Evolutionary conservation across 2,888 invertebrate species (phyloP), one percentile per base, ranked within the genome.

Genomic region (Endotricha flammealis): DNA sequence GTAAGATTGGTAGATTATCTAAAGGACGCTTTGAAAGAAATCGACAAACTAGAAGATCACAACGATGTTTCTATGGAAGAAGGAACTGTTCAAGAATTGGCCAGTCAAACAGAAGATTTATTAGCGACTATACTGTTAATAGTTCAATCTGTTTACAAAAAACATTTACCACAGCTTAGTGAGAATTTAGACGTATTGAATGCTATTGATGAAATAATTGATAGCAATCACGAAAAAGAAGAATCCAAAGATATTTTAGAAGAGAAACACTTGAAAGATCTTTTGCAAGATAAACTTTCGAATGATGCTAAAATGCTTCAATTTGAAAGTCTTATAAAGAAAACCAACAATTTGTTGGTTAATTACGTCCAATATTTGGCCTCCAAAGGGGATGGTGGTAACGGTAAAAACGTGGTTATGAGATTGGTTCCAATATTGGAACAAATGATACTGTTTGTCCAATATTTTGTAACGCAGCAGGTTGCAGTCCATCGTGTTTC

Each of bases 391-490:
- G 52, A 64, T 39, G 36, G 57, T 0, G 62, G 57, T 1, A 64
- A 60, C 29, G 57, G 74, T 0, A 80, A 45, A 40, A 76, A 75
- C 44, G 69, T 77, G 3, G 57, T 89, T 4, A 71, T 79, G 59
- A 78, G 83, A 48, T 73, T 88, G 53, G 52, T 90, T 6, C 95
- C 96, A 0, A 78, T 97, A 14, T 72, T 98, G 36, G 91, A 94
- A 39, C 96, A 97, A 73, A 92, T 93, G 32, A 76, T 90, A 29
- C 67, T 92, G 11, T 83, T 96, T 30, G 90, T 91, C 1, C 93
- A 96, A 64, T 96, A 92, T 67, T 93, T 94, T 55, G 69, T 97
- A 3, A 91, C 92, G 1, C 93, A 95, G 51, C 92, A 93, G 64
- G 89, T 96, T 2, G 91, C 92, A 0, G 89, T 92, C 0, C 94